phyloP scores from a whole-genome alignment of 1,140 invertebrate species.

The Patella vulgata region DNA sequence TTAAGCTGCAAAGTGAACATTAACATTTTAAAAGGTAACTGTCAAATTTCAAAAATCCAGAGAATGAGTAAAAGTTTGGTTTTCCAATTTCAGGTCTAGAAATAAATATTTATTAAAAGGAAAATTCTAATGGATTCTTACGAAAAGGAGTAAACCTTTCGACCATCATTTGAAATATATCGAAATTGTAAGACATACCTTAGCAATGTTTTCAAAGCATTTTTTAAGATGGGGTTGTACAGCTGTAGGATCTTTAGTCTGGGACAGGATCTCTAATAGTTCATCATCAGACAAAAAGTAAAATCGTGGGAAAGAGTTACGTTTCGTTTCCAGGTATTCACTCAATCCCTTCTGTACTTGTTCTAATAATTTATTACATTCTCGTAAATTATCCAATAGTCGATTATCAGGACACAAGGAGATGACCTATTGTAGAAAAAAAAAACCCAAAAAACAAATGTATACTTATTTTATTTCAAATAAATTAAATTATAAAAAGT shows the following conservation, averaged over 20 bases:
- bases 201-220: constrained; percentile 82
- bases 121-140: too few species aligned
- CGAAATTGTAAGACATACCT: constrained; percentile 63
- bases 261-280: constrained; percentile 83
- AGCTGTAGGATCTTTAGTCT: constrained; percentile 82
- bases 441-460: too few species aligned
- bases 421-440: constrained; percentile 67
- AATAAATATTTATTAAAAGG: background rate
- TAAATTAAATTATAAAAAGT: too few species aligned
- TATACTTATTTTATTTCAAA: too few species aligned
- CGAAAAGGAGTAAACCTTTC: too few species aligned
- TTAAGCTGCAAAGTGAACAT: constrained; percentile 53
- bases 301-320: constrained; percentile 81
- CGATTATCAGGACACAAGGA: constrained; percentile 66
- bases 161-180: too few species aligned
- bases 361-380: constrained; percentile 75
- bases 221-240: constrained; percentile 83
- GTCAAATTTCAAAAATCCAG: background rate
- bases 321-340: constrained; percentile 85
- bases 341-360: constrained; percentile 79
- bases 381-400: constrained; percentile 75
- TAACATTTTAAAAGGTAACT: constrained; percentile 6
- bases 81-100: background rate
- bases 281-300: constrained; percentile 93
- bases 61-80: background rate